These are phyloP conservation scores for Tokudaia muenninki DNA, from an alignment of 2,797 vertebrate species.

Conservation along the genomic window DNA sequence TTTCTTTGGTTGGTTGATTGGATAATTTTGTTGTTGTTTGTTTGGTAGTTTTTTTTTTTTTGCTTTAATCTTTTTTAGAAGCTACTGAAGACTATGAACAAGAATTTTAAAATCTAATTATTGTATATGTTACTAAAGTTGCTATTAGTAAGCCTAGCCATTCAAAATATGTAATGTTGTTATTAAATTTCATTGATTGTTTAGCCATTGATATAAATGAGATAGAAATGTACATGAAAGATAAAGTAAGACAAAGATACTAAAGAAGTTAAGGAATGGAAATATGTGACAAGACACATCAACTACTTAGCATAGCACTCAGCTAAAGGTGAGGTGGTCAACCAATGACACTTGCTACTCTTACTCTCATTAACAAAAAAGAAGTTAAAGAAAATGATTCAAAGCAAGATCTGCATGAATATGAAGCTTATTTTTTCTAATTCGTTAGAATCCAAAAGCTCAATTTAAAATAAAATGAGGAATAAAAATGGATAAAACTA, in stretches of 20 bases:
- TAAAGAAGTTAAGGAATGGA: background rate
- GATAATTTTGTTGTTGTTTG: background rate
- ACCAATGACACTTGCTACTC: too few relatives aligned
- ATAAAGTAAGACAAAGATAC: background rate
- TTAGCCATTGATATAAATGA: background rate
- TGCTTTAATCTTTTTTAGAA: background rate
- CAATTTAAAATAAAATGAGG: background rate
- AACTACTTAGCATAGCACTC: too few relatives aligned
- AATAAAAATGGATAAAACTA: background rate
- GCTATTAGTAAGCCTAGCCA: background rate
- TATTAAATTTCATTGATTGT: background rate
- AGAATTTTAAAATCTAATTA: background rate
- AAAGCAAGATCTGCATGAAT: background rate
- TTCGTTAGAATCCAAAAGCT: background rate
- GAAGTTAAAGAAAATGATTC: background rate
- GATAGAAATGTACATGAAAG: background rate
- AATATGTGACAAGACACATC: too few relatives aligned
- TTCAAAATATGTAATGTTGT: background rate
- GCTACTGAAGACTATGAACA: constrained; percentile 24
- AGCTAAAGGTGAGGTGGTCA: too few relatives aligned
- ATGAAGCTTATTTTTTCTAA: background rate
- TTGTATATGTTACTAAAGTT: background rate
- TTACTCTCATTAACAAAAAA: too few relatives aligned
- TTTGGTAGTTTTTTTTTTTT: background rate
- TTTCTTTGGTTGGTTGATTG: background rate